Evolutionary conservation across 2,888 invertebrate species (phyloP).

Genomic region (Protodeltote pygarga): DNA sequence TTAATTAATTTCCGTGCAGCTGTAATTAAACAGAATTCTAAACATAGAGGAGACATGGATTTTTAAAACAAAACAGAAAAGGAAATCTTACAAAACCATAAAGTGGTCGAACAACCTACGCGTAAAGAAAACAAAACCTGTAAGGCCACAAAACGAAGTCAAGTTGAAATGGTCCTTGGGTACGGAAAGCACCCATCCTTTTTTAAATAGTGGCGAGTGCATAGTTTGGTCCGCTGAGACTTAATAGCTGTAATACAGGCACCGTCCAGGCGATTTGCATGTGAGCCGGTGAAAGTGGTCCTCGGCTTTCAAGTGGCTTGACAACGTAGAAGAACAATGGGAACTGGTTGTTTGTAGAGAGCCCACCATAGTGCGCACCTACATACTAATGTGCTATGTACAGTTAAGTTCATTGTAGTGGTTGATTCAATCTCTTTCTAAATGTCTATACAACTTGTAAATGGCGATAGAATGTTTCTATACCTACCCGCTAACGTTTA

Average conservation of each 20-base stretch:
- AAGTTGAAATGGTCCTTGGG: slow-evolving; percentile 16
- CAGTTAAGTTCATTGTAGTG: slow-evolving; percentile 46
- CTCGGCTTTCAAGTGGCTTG: slow-evolving; percentile 59
- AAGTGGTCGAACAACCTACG: slow-evolving; percentile 13
- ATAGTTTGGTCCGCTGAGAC: slow-evolving; percentile 32
- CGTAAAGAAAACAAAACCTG: no score
- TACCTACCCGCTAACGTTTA: slow-evolving; percentile 2
- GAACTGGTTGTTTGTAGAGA: slow-evolving; percentile 54
- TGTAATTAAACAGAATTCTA: slow-evolving; percentile 14
- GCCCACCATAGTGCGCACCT: slow-evolving; percentile 44
- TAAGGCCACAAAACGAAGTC: slow-evolving; percentile 9
- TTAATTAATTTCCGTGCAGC: slow-evolving; percentile 31
- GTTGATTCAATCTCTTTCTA: slow-evolving; percentile 40
- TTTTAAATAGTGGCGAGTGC: slow-evolving; percentile 27
- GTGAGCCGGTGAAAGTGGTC: slow-evolving; percentile 68
- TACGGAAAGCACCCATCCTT: slow-evolving; percentile 32
- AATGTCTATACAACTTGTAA: slow-evolving; percentile 1
- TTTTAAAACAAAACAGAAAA: slow-evolving; percentile 18
- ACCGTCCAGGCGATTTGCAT: slow-evolving; percentile 62
- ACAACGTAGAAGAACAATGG: slow-evolving; percentile 61
- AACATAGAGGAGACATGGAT: slow-evolving; percentile 19
- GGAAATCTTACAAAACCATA: slow-evolving; percentile 13
- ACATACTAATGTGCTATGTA: slow-evolving; percentile 49
- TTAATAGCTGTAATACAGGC: slow-evolving; percentile 51
- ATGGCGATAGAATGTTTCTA: neutral